Evolutionary conservation across 1,140 invertebrate species (phyloP).

Genomic region (Hyles vespertilio): DNA sequence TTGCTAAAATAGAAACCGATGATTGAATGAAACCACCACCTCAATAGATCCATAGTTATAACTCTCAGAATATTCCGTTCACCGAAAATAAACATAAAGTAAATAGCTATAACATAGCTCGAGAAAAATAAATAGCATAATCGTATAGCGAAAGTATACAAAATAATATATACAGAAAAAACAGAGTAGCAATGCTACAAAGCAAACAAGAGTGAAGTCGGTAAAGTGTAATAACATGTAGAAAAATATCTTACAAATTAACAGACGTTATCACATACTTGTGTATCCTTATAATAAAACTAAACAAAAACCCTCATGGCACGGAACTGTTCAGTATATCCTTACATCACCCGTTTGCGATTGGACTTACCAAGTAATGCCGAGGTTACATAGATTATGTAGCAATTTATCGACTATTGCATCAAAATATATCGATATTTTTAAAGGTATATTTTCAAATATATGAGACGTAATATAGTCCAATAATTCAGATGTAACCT

Average conservation of each 20-base stretch:
- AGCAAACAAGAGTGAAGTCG: slow-evolving; percentile 23
- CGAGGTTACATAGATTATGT: background rate
- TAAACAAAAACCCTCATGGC: no score
- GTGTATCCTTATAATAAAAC: slow-evolving; percentile 56
- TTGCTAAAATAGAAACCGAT: background rate
- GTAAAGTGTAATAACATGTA: slow-evolving; percentile 7
- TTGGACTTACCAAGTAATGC: no score
- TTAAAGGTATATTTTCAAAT: background rate
- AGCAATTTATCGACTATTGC: background rate
- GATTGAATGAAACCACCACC: slow-evolving; percentile 22
- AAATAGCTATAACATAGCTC: slow-evolving; percentile 10
- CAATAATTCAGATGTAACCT: slow-evolving; percentile 3
- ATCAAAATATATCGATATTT: background rate
- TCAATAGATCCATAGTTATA: slow-evolving; percentile 42
- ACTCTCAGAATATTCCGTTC: slow-evolving; percentile 35
- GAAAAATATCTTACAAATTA: slow-evolving; percentile 4
- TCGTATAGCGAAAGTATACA: background rate
- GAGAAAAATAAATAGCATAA: background rate
- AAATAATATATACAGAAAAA: background rate
- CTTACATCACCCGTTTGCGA: no score
- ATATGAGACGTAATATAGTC: background rate
- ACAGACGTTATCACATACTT: slow-evolving; percentile 46
- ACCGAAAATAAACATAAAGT: slow-evolving; percentile 33
- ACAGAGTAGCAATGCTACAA: slow-evolving; percentile 34
- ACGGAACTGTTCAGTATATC: no score